These are phyloP conservation scores for Lasioglossum lativentre DNA, from an alignment of 2,888 invertebrate genomes.

Conservation along the genomic window DNA sequence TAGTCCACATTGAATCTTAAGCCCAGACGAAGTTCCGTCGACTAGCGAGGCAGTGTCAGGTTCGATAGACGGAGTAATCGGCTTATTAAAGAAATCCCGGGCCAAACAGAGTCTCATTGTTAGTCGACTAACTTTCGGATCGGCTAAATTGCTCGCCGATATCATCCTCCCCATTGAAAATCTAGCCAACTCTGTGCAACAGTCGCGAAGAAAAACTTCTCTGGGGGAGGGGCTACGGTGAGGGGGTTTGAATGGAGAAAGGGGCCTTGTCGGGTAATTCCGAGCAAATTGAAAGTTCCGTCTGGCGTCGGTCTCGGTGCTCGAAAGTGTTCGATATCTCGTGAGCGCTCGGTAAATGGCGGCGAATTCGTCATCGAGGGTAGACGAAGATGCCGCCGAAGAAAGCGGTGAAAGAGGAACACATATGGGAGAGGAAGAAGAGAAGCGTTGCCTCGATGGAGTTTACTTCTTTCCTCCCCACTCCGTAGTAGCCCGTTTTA, in stretches of 20 bases:
- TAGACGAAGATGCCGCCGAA: neutral
- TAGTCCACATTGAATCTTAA: neutral
- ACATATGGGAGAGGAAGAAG: neutral
- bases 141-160: neutral
- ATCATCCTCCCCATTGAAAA: neutral
- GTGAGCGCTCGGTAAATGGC: conserved; percentile 52
- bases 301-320: neutral
- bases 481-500: neutral
- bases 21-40: neutral
- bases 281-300: conserved; percentile 25
- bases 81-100: neutral
- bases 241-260: neutral
- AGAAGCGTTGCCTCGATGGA: neutral
- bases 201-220: conserved; percentile 1
- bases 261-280: neutral
- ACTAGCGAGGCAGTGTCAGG: neutral
- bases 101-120: neutral
- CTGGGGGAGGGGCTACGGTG: neutral
- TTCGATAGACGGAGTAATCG: neutral
- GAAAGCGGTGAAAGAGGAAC: conserved; percentile 6
- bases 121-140: neutral
- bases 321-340: neutral
- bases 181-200: neutral
- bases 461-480: neutral
- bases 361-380: conserved; percentile 62